Evolutionary conservation across 1,140 invertebrate genomes (phyloP).

Genomic region (Megathymus violae): DNA sequence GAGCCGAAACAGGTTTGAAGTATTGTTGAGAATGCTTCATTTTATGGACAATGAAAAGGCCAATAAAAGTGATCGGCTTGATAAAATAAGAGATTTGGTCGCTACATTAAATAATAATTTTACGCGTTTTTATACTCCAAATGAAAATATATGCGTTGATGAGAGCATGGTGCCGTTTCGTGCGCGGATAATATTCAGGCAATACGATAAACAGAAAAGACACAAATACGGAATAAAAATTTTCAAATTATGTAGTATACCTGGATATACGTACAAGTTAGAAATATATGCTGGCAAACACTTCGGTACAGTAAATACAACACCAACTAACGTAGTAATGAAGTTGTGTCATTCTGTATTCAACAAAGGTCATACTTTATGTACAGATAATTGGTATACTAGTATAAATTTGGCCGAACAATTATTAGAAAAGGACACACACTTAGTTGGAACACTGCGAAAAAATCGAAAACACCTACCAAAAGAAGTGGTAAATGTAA

Average conservation of each 20-base stretch:
- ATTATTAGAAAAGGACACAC: too few relatives aligned
- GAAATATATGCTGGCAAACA: slow-evolving; percentile 59
- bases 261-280: slow-evolving; percentile 63
- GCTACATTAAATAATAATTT: slow-evolving; percentile 52
- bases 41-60: slow-evolving; percentile 44
- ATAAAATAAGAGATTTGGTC: slow-evolving; percentile 36
- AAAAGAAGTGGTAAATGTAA: too few relatives aligned
- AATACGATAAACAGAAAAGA: slow-evolving; percentile 65
- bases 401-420: too few relatives aligned
- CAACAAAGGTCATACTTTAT: slow-evolving; percentile 58
- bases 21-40: slow-evolving; percentile 47
- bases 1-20: slow-evolving; percentile 44
- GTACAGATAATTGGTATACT: slow-evolving; percentile 72
- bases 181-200: slow-evolving; percentile 60
- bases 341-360: slow-evolving; percentile 45
- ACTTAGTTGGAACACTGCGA: too few relatives aligned
- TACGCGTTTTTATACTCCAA: slow-evolving; percentile 53
- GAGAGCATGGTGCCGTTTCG: slow-evolving; percentile 59
- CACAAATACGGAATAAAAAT: slow-evolving; percentile 71
- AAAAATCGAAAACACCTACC: too few relatives aligned
- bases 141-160: slow-evolving; percentile 57
- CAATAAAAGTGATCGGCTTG: slow-evolving; percentile 41
- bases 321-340: slow-evolving; percentile 54
- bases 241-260: slow-evolving; percentile 60
- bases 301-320: slow-evolving; percentile 49